These are phyloP conservation scores for Hippocampus mohnikei DNA, from an alignment of 2,113 vertebrate genomes.

Conservation along the genomic window DNA sequence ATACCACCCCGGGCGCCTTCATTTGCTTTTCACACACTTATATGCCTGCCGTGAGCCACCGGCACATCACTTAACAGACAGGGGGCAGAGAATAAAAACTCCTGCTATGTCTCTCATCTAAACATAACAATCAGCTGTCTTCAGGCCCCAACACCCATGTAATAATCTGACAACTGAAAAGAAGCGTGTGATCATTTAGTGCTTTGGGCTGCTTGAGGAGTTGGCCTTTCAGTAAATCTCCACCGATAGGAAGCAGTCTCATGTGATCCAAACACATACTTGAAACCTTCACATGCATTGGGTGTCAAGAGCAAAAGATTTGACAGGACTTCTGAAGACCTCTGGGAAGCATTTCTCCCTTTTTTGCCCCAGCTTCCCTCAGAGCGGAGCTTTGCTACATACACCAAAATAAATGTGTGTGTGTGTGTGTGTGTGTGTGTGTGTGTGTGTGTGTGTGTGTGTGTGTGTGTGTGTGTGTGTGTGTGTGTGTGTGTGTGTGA, in stretches of 20 bases:
- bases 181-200: not conserved
- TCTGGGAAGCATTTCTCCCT: not conserved
- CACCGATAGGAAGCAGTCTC: not conserved
- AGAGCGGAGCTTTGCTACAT: not conserved
- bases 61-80: not conserved
- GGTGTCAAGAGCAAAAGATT: not conserved
- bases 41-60: too few species aligned
- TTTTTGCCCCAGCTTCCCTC: not conserved
- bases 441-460: too few species aligned
- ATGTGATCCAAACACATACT: not conserved
- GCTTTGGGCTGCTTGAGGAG: not conserved
- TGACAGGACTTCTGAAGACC: not conserved
- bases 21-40: not conserved
- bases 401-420: not conserved
- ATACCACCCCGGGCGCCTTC: constrained; percentile 68
- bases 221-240: not conserved
- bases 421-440: too few species aligned
- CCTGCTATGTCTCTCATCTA: not conserved
- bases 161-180: not conserved
- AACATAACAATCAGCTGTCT: not conserved
- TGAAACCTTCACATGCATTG: not conserved
- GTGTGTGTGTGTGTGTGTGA: too few species aligned
- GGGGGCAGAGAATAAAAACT: not conserved
- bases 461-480: too few species aligned
- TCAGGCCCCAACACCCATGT: not conserved